Base-by-base conservation (phyloP, 2,888 invertebrate species). In the Arge pagana region DNA sequence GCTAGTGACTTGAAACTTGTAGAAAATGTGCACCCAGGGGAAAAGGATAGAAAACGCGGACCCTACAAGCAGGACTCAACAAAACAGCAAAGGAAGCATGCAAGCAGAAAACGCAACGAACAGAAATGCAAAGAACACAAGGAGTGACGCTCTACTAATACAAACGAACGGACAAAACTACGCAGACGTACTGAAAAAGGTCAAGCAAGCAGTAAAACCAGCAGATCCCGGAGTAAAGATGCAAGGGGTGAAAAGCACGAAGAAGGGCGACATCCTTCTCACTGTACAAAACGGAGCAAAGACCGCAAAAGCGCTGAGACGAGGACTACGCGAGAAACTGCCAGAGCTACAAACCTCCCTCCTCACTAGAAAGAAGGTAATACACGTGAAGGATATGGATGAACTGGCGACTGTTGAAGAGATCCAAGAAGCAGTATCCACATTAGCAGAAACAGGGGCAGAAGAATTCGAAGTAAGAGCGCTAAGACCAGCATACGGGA, bases 401-500 rank as follows among this genome's bases (percentile, higher is more conserved):
- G 52, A 54, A 28, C 13, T 52, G 3, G 37, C 52, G 1, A 56
- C 52, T 3, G 45, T 41, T 4, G 33, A 48, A 10, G 48, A 56
- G 10, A 45, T 57, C 3, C 43, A 4, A 15, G 48, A 51, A 35
- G 51, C 48, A 4, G 13, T 45, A 11, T 13, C 2, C 5, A 4
- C 37, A 13, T 16, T 24, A 5, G 40, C 52, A 3, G 3, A 18
- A 3, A 24, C 36, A 15, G 24, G 30, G 16, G 30, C 42, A 7
- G 55, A 50, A 10, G 30, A 5, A 7, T 21, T 60, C n/a, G 55
- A 52, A 21, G 55, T 60, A 0, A 52, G 53, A 28, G 56, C 58
- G n/a, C 55, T 60, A 2, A 16, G 59, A 21, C 60, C 59, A 11
- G 50, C 61, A 11, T 58, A 52, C 19, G 59, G 54, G n/a, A 42